Evolutionary conservation across 2,113 vertebrate genomes (phyloP), one percentile per base, ranked within the genome.

Genomic region (Chionodraco myersi): DNA sequence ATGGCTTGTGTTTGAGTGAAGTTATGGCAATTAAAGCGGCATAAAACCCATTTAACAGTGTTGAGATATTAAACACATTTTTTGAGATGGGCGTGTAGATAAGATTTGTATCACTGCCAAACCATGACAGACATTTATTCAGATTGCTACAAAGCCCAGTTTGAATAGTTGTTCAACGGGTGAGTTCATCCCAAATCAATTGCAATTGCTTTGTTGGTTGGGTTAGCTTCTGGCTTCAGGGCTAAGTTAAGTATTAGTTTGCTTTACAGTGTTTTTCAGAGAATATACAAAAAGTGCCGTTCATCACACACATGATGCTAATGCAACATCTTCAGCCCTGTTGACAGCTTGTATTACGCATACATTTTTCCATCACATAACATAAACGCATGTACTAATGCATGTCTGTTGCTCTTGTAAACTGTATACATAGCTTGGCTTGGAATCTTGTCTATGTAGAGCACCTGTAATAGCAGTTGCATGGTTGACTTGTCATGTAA

Each of bases 391-490:
- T 21, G 26, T 10, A 23, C 16, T 62, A 44, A 83, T 77, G 15
- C 52, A 76, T 26, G 44, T 51, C 21, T 52, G 56, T 52, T 62
- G 15, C 49, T 68, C 56, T 71, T 77, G 54, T 75, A 59, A 80
- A 14, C 23, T 57, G 15, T 71, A 71, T 58, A 61, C 78, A 62
- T 49, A 41, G 73, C 61, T 70, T 52, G 71, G 48, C 77, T 63
- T 4, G 4, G 56, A 30, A 73, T 80, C n/a, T 0, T 73, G 72
- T 57, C 57, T 30, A 21, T 57, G 58, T 60, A 21, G 26, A 54
- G 64, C 86, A 84, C 79, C 81, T 88, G 83, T 68, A 82, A 75
- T 80, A 76, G 79, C 80, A 90, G 18, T n/a, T 65, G 13, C 30
- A 77, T 72, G 82, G 82, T 83, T 76, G 79, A 66, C 70, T 74